Conservation (phyloP, 2,797 vertebrate species). For the Cacajao melanocephalus region DNA sequence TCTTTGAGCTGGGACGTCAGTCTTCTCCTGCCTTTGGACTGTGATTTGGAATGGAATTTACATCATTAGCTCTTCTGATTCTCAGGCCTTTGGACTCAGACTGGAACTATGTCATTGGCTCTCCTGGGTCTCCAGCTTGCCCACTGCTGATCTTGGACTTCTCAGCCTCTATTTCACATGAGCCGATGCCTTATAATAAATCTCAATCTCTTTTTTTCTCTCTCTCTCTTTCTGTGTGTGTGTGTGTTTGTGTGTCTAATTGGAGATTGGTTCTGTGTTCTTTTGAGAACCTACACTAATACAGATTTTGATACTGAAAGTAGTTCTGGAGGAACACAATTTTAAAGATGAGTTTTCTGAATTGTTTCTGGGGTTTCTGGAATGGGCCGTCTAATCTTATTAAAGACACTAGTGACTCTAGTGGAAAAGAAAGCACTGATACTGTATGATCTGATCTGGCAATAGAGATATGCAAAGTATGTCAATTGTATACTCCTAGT, state of each 20-base stretch:
- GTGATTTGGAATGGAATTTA: background rate
- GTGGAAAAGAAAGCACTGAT: background rate
- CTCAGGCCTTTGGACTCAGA: background rate
- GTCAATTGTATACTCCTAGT: background rate
- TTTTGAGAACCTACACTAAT: background rate
- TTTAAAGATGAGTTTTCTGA: conserved; percentile 2
- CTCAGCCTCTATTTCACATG: background rate
- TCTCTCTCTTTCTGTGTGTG: too few species aligned
- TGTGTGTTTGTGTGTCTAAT: background rate
- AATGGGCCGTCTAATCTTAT: background rate
- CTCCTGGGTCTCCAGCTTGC: background rate
- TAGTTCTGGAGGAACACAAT: background rate
- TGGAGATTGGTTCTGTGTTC: background rate
- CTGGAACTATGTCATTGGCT: background rate
- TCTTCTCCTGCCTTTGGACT: background rate
- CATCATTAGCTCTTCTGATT: background rate
- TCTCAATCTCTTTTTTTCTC: background rate
- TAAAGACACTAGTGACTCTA: background rate
- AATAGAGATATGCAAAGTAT: background rate
- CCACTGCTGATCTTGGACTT: background rate
- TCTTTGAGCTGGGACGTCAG: background rate
- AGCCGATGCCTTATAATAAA: background rate
- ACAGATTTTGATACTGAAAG: background rate
- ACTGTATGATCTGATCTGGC: background rate
- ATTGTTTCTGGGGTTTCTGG: background rate